Conservation (phyloP, 2,797 vertebrate genomes). For the Hephaestus fuliginosus region DNA sequence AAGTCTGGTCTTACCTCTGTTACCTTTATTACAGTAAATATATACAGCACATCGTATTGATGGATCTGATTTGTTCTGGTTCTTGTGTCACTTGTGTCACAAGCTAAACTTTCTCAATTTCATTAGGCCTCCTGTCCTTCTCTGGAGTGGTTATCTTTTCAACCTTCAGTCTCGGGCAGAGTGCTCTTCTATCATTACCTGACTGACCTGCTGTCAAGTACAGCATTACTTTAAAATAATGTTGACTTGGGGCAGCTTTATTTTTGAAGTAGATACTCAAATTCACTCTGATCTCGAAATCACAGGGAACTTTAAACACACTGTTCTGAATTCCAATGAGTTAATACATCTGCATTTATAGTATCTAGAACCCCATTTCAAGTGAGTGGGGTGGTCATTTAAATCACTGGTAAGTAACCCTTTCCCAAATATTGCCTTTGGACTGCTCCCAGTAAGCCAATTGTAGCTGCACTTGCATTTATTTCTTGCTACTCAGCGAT, state of each 20-base stretch:
- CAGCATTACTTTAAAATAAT: slow-evolving; percentile 7
- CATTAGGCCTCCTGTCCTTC: not conserved
- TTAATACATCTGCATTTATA: not conserved
- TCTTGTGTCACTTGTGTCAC: not conserved
- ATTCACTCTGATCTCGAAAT: not conserved
- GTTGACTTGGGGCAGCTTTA: not conserved
- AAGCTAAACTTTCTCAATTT: not conserved
- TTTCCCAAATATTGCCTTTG: not conserved
- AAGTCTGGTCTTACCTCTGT: not conserved
- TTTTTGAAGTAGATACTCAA: not conserved
- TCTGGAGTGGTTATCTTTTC: not conserved
- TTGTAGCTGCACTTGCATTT: not conserved
- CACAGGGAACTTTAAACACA: not conserved
- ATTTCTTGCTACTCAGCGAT: not conserved
- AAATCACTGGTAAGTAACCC: not conserved
- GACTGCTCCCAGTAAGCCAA: not conserved
- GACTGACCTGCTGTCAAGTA: not conserved
- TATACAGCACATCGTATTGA: not conserved
- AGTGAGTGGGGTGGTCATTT: not conserved
- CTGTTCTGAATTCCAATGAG: not conserved
- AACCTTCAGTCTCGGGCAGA: not conserved
- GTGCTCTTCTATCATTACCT: not conserved
- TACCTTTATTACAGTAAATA: not conserved
- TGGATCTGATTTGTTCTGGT: not conserved
- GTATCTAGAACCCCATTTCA: not conserved